Base-by-base conservation (phyloP, 2,113 vertebrate species). In the Pedetes capensis region DNA sequence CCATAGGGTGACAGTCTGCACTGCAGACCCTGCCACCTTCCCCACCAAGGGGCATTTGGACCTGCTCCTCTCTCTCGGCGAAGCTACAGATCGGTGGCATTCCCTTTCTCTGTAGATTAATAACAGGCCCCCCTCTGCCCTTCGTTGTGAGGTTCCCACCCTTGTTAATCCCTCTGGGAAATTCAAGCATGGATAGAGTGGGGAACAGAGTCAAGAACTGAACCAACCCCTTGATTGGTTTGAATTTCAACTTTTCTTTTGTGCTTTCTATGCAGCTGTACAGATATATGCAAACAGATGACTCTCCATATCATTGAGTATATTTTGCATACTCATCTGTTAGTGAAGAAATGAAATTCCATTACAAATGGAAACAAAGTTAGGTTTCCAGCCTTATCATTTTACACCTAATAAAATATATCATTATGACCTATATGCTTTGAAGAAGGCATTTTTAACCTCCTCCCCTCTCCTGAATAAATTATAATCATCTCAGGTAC, bases 311-410 rank as follows among this genome's bases (percentile, higher is more conserved):
- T 27, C 49, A 47, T 2, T 83, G 51, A 37, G 32, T 64, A 7
- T 82, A 75, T 75, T 84, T 81, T 92, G 27, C 71, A 51, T 69
- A 42, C 37, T 93, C 34, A 39, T 79, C 39, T 83, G 16, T 87
- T 87, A 93, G 49, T 44, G 55, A 61, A 85, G 49, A 81, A 85
- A 85, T 53, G 20, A 63, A 88, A 83, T 57, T 90, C 59, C 90
- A 29, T 81, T 95, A 83, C n/a, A 91, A 71, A 88, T 49, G 69
- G 42, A 94, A 68, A 72, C 63, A 88, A 53, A 13, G 13, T 85
- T 71, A 85, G 91, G 39, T 3, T 51, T 91, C 39, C 55, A 66
- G 59, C 2, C 34, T 63, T 87, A 87, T 61, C 85, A 59, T 59
- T 75, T 76, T 47, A 69, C 53, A 94, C 34, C 16, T 59, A 76